Evolutionary conservation across 2,797 vertebrate genomes (phyloP).

Genomic region (Morus bassanus): DNA sequence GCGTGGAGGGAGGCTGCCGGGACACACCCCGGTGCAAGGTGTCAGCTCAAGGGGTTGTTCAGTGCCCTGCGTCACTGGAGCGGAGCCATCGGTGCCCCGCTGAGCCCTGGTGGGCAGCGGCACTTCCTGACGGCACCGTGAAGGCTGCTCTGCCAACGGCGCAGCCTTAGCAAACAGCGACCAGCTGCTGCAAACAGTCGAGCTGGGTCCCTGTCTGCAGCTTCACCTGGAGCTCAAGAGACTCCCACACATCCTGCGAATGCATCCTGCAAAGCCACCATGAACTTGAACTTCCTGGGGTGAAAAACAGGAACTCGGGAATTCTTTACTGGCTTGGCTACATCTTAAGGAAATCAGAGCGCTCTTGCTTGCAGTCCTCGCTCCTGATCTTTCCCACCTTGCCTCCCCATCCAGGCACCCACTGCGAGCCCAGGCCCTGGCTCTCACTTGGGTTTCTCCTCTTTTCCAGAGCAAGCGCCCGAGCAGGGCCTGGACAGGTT

Average conservation of each 20-base stretch:
- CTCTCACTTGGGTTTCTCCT: not conserved
- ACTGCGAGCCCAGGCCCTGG: accelerated
- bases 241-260: not conserved
- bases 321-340: not conserved
- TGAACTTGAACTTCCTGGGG: not conserved
- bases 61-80: accelerated
- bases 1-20: accelerated
- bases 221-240: not conserved
- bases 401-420: accelerated
- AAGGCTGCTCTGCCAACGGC: not conserved
- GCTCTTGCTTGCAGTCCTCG: accelerated
- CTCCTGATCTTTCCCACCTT: not conserved
- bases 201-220: accelerated
- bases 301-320: not conserved
- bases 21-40: accelerated
- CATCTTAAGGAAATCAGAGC: not conserved
- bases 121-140: accelerated
- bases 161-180: not conserved
- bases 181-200: accelerated
- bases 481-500: conserved; percentile 49
- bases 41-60: not conserved
- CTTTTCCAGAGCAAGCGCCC: conserved; percentile 31
- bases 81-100: not conserved
- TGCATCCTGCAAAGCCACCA: accelerated
- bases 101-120: not conserved